phyloP scores from a whole-genome alignment of 2,888 invertebrate genomes.

The Monopis laevigella region DNA sequence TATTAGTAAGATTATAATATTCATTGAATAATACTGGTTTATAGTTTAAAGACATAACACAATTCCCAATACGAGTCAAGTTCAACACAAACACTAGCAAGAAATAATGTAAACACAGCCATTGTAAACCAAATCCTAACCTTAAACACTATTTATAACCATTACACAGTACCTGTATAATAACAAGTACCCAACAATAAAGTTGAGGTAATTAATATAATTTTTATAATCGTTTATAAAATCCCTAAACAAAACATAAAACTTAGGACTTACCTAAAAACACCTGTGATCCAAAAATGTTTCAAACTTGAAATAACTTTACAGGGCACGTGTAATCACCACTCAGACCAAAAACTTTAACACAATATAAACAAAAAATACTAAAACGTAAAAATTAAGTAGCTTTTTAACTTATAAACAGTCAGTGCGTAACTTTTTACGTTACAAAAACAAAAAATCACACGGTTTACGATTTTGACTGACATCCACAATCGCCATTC shows the following conservation, averaged over 20 bases:
- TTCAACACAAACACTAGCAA: too few species aligned
- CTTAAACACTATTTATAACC: slow-evolving; percentile 7
- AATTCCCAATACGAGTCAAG: too few species aligned
- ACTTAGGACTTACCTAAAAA: slow-evolving; percentile 18
- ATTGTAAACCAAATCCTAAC: slow-evolving; percentile 4
- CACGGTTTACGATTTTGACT: slow-evolving; percentile 6
- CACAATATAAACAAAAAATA: slow-evolving; percentile 37
- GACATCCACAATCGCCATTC: slow-evolving; percentile 5
- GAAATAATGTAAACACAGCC: slow-evolving; percentile 4
- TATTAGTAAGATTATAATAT: too few species aligned
- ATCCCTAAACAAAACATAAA: not conserved
- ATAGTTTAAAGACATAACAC: too few species aligned
- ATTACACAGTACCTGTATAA: too few species aligned
- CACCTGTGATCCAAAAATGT: slow-evolving; percentile 55
- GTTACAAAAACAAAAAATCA: slow-evolving; percentile 51
- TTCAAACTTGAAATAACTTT: slow-evolving; percentile 61
- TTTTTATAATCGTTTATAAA: not conserved
- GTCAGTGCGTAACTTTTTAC: slow-evolving; percentile 49
- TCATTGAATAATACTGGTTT: too few species aligned
- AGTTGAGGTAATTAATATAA: not conserved
- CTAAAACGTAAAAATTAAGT: slow-evolving; percentile 35
- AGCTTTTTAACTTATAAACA: slow-evolving; percentile 50
- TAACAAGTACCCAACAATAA: too few species aligned
- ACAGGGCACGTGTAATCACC: slow-evolving; percentile 29
- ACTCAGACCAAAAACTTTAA: slow-evolving; percentile 40